Base-by-base conservation (phyloP, 2,797 vertebrate species). In the Neoniphon sammara region DNA sequence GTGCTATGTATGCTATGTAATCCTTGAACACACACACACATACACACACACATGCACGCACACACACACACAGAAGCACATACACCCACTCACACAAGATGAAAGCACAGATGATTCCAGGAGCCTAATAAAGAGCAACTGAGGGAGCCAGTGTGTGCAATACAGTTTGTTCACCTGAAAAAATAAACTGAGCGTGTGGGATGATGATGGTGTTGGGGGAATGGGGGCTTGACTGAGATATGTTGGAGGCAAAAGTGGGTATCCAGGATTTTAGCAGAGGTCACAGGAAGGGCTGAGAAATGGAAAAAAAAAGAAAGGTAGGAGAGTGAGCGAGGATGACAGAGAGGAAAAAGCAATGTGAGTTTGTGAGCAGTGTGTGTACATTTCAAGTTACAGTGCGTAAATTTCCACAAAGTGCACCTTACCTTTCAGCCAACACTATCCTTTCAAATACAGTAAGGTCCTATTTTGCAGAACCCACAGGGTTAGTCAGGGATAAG, bases 71-170 rank as follows among this genome's bases (percentile, higher is more conserved):
- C 42, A 25, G 34, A 54, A 60, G 52, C 77, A 21, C 60, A 30
- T 39, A 44, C 42, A 44, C 14, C 42, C 42, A 15, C 42, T 44
- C 14, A 25, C 57, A 50, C 17, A n/a, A 94, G 94, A 96, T 96
- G 94, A 96, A 96, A 96, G 95, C 86, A 88, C 87, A 70, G 93
- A 85, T 68, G 94, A 94, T 94, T 96, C 93, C 94, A 96, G 94
- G 93, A 96, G 95, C 93, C 91, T 95, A 96, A 96, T 96, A 95
- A 95, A 95, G 95, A 96, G 94, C 94, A 96, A 96, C 94, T 95
- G 95, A 95, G 93, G 94, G 93, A 94, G 93, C 92, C 89, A 94
- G 89, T 93, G 92, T 93, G 94, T 89, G 94, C 78, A 93, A 96
- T 94, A 94, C 94, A 93, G 91, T 93, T 95, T 93, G 90, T 94